Conservation (phyloP, 1,140 invertebrate genomes). For the Bombus pyrosoma region DNA sequence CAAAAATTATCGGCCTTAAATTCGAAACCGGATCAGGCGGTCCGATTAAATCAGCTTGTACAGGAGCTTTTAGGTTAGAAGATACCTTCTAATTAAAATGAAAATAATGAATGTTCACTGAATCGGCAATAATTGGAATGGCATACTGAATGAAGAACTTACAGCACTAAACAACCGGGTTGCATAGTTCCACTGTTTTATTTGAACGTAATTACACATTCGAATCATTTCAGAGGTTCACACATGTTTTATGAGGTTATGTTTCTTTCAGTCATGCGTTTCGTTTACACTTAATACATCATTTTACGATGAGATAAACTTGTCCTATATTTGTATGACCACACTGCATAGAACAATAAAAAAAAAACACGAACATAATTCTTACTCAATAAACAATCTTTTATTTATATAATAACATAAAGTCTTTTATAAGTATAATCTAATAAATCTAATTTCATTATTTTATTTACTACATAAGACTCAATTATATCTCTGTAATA, state of each 20-base stretch:
- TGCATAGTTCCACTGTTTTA: not conserved
- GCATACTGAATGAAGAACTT: not conserved
- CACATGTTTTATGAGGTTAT: constrained; percentile 5
- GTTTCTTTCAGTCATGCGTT: not conserved
- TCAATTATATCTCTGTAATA: constrained; percentile 30
- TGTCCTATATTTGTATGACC: not conserved
- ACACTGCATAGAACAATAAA: not conserved
- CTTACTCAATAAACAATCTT: constrained; percentile 52
- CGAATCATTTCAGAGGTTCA: not conserved
- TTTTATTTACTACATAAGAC: constrained; percentile 26
- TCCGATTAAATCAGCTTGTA: constrained; percentile 83
- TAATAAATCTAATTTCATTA: constrained; percentile 47
- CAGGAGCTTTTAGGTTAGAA: constrained; percentile 39
- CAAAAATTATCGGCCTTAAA: constrained; percentile 87
- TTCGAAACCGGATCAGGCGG: constrained; percentile 91
- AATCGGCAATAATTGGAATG: not conserved
- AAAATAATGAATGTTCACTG: not conserved
- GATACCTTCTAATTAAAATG: constrained; percentile 12
- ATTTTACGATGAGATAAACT: not conserved
- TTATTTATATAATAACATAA: constrained; percentile 59
- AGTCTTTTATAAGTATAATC: constrained; percentile 49
- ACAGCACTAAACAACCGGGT: constrained; percentile 1
- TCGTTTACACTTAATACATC: not conserved
- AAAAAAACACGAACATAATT: not conserved
- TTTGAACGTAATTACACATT: not conserved